Conservation (phyloP, 2,888 invertebrate genomes). For the Caenorhabditis panamensis region DNA sequence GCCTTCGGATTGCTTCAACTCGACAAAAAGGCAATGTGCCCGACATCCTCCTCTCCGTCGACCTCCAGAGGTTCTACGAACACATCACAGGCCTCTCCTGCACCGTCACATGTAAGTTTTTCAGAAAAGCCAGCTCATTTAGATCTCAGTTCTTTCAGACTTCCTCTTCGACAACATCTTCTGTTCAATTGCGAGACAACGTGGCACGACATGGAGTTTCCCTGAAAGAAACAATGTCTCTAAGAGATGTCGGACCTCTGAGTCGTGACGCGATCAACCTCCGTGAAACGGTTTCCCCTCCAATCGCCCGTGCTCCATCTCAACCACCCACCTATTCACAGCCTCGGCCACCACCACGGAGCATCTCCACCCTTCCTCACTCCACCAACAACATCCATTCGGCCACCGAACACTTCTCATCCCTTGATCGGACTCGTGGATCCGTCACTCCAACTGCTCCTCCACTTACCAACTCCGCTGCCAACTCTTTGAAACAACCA, state of each 20-base stretch:
- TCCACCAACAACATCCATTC: constrained; percentile 13
- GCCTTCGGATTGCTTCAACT: constrained; percentile 92
- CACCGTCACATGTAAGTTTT: constrained; percentile 53
- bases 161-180: constrained; percentile 52
- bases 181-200: constrained; percentile 58
- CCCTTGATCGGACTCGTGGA: constrained; percentile 51
- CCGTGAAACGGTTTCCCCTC: constrained; percentile 51
- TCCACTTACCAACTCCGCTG: constrained; percentile 64
- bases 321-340: constrained; percentile 58
- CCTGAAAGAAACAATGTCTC: constrained; percentile 66
- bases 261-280: constrained; percentile 53
- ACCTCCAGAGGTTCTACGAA: constrained; percentile 43
- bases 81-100: constrained; percentile 46
- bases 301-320: constrained; percentile 59
- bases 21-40: constrained; percentile 73
- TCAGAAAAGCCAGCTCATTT: too few relatives aligned
- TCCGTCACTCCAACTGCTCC: constrained; percentile 69
- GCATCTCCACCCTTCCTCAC: constrained; percentile 21
- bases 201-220: constrained; percentile 61
- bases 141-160: constrained; percentile 28
- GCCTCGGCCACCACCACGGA: constrained; percentile 47
- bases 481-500: constrained; percentile 56
- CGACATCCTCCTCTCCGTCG: constrained; percentile 67
- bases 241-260: constrained; percentile 60
- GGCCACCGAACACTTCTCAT: constrained; percentile 13